These are phyloP conservation scores for Falco punctatus DNA, from an alignment of 2,113 vertebrate species.

Conservation along the genomic window DNA sequence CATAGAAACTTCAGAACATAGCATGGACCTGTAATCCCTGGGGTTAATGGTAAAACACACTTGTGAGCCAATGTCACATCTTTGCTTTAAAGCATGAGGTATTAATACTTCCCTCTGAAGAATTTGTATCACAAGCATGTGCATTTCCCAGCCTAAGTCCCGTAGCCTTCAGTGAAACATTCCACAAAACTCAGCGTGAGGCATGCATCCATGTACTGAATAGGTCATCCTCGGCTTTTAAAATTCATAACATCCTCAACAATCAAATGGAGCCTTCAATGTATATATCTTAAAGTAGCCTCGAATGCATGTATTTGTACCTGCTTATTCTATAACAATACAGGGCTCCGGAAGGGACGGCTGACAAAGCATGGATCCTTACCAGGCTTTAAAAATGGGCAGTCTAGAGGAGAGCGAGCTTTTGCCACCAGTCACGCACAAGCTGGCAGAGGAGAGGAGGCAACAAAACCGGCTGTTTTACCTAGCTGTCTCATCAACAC, in stretches of 20 bases:
- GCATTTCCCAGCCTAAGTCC: background rate
- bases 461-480: background rate
- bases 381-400: background rate
- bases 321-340: background rate
- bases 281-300: background rate
- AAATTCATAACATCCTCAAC: background rate
- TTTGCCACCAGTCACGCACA: background rate
- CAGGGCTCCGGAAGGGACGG: background rate
- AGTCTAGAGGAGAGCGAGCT: background rate
- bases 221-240: background rate
- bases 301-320: background rate
- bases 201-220: background rate
- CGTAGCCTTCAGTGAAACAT: background rate
- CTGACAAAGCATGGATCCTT: background rate
- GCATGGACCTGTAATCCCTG: background rate
- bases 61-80: background rate
- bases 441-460: background rate
- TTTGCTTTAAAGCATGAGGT: background rate
- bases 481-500: background rate
- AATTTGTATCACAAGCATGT: background rate
- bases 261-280: background rate
- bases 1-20: background rate
- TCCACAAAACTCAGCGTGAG: background rate
- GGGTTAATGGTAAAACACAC: fast-evolving
- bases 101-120: background rate